phyloP scores from a whole-genome alignment of 2,797 vertebrate genomes.

The Natrix natrix region DNA sequence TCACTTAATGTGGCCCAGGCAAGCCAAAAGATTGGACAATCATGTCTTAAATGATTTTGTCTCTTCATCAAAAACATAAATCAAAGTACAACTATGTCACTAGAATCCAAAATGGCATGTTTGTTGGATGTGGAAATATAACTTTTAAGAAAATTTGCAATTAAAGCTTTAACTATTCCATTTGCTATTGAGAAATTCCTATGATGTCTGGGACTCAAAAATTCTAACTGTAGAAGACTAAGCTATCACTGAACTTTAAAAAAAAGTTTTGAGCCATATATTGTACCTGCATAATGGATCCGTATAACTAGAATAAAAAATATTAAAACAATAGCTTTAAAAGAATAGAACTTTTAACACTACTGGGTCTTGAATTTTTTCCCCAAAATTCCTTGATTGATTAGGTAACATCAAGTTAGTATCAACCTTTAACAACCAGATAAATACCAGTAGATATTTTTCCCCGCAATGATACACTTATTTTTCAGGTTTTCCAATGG shows the following conservation, averaged over 20 bases:
- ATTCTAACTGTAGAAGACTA: not conserved
- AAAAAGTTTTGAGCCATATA: not conserved
- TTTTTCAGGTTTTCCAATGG: not conserved
- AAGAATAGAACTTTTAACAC: not conserved
- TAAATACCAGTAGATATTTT: not conserved
- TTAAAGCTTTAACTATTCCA: constrained; percentile 12
- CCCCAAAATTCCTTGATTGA: not conserved
- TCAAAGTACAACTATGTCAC: constrained; percentile 45
- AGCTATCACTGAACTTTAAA: not conserved
- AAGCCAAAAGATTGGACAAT: not conserved
- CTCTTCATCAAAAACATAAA: constrained; percentile 43
- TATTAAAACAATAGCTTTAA: not conserved
- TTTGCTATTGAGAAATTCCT: not conserved
- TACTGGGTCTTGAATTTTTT: not conserved
- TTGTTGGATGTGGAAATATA: constrained; percentile 36
- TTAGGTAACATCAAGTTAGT: not conserved
- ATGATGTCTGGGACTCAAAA: not conserved
- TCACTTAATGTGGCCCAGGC: not conserved
- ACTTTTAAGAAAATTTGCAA: not conserved
- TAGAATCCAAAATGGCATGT: constrained; percentile 12
- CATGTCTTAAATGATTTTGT: constrained; percentile 42
- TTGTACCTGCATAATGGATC: not conserved
- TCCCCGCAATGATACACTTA: not conserved
- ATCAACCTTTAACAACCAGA: not conserved
- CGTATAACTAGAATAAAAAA: not conserved